These are phyloP conservation scores for Gracilinanus agilis DNA, from an alignment of 2,113 vertebrate genomes.

Conservation along the genomic window DNA sequence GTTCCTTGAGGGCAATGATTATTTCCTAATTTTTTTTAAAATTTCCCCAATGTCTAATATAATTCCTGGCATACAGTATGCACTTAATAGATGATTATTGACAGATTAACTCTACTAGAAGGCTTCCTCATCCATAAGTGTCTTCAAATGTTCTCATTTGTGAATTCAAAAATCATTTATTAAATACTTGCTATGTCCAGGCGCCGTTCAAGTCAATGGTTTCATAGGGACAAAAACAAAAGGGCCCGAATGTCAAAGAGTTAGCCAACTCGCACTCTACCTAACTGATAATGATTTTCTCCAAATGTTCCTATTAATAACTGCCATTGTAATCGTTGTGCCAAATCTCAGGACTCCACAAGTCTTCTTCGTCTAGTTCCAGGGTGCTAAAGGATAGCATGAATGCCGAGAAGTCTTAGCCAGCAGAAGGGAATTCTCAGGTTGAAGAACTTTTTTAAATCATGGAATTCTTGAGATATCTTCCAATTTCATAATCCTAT, in stretches of 20 bases:
- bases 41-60: too few species aligned
- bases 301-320: neutral
- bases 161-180: neutral
- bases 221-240: neutral
- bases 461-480: neutral
- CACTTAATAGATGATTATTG: neutral
- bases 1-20: neutral
- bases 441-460: neutral
- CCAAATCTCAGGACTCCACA: neutral
- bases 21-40: neutral
- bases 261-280: neutral
- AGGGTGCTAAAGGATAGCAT: neutral
- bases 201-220: neutral
- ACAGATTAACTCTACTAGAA: neutral
- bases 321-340: neutral
- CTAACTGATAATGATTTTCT: neutral
- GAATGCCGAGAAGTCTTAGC: neutral
- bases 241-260: neutral
- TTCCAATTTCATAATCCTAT: neutral
- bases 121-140: too few species aligned
- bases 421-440: neutral
- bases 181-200: neutral
- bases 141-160: neutral
- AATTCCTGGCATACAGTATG: neutral
- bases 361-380: neutral